Percentiles rank a stretch among this genome's conserved stretches.
phyloP scores from a whole-genome alignment of 2,888 invertebrate genomes.

The Sphaeridia pumilis region DNA sequence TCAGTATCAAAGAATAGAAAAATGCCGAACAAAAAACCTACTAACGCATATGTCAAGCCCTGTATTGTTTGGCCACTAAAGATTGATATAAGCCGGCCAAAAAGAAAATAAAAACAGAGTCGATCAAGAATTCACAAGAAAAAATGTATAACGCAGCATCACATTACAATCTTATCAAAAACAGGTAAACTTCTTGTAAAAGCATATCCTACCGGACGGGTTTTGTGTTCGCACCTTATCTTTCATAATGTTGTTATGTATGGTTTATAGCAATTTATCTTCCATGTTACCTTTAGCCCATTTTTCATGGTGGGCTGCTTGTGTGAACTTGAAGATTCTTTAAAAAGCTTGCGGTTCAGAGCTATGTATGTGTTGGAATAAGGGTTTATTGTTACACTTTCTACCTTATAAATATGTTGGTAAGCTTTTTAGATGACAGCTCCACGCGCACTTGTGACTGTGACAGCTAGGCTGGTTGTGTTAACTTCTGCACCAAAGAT shows the following conservation, averaged over 20 bases:
- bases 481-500: constrained; percentile 1
- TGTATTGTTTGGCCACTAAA: no score
- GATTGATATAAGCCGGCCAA: no score
- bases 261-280: neutral
- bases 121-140: neutral
- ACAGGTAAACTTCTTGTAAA: neutral
- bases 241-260: neutral
- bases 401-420: no score
- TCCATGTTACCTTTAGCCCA: neutral
- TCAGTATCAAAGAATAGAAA: no score
- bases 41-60: no score
- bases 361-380: neutral
- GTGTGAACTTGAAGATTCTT: no score
- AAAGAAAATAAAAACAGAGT: no score
- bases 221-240: neutral
- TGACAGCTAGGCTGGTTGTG: neutral
- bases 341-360: neutral
- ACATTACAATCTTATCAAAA: neutral
- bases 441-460: neutral
- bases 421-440: neutral
- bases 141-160: neutral
- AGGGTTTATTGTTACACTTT: no score
- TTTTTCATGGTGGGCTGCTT: neutral
- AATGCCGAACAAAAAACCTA: no score
- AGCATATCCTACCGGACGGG: neutral